These are phyloP conservation scores for Pseudochirops cupreus DNA, from an alignment of 2,797 vertebrate genomes.

Conservation along the genomic window DNA sequence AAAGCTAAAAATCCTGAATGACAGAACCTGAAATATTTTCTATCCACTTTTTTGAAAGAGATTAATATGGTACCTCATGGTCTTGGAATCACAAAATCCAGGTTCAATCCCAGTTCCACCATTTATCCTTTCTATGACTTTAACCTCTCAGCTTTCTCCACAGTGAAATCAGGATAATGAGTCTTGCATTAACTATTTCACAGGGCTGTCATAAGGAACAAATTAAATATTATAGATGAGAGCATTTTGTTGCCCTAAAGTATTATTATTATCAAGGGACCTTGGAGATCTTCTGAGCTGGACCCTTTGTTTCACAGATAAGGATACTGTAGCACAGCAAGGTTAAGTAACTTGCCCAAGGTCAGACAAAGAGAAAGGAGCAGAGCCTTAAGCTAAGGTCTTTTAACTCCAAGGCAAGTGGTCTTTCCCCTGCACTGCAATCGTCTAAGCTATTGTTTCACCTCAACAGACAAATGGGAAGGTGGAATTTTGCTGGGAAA, in stretches of 20 bases:
- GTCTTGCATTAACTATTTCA: neutral
- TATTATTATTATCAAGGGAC: neutral
- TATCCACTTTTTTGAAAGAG: neutral
- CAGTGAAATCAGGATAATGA: neutral
- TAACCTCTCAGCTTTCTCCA: neutral
- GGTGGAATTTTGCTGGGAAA: conserved; percentile 13
- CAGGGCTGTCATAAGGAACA: neutral
- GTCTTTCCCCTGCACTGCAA: neutral
- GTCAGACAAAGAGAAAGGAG: conserved; percentile 38
- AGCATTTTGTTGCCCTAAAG: neutral
- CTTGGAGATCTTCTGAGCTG: neutral
- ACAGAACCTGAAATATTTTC: neutral
- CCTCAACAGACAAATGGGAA: neutral
- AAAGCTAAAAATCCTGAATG: neutral
- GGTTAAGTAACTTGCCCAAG: conserved; percentile 48
- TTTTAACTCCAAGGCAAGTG: neutral
- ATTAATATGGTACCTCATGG: neutral
- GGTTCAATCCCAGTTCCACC: neutral
- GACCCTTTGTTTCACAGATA: conserved; percentile 52
- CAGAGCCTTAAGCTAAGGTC: conserved; percentile 50
- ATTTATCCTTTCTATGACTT: neutral
- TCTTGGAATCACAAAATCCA: neutral
- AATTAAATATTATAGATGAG: neutral
- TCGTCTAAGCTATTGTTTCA: neutral
- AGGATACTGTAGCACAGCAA: conserved; percentile 45